Base-by-base conservation (phyloP, 2,113 vertebrate genomes). In the Semnopithecus entellus region DNA sequence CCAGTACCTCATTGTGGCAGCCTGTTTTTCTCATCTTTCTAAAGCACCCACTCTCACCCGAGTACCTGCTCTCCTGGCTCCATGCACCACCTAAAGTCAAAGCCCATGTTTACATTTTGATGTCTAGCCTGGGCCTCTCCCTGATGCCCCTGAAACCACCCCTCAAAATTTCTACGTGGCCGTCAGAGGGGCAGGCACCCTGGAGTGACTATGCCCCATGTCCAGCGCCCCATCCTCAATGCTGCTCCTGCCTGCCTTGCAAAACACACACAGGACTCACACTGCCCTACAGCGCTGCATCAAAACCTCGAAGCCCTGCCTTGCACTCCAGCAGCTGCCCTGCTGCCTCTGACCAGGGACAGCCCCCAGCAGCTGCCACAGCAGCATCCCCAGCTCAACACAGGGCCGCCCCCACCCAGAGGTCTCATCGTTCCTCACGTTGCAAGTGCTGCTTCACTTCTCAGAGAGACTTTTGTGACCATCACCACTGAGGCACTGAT, bases 201-300 rank as follows among this genome's bases (percentile, higher is more conserved):
- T 11, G 0, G 2, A 59, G 35, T 0, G 17, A 40, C 64, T 23
- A 1, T 6, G 81, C n/a, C 30, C 43, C 18, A 12, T 0, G 5
- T 27, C 87, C 8, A 22, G 27, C 3, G 0, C 94, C 55, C 38
- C 35, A 8, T 4, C 30, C 4, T 76, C 12, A 4, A 17, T 13
- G 45, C 66, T 10, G 1, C 35, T 11, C 43, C 72, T 57, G 45
- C 45, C 64, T 0, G 0, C 45, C 66, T 48, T 10, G 27, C 4
- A 18, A 45, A 3, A 1, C 9, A 70, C 8, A 50, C 0, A 14
- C 1, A 0, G 76, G 76, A 25, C 12, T 40, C 76, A n/a, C 4
- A 1, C 0, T 4, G 35, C n/a, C 57, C 68, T 27, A 22, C 0
- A 9, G 50, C 12, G 0, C 35, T 14, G 11, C 0, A n/a, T 43